Evolutionary conservation across 2,888 invertebrate species (phyloP), one percentile per base, ranked within the genome.

Genomic region (Sarcophaga carnaria): DNA sequence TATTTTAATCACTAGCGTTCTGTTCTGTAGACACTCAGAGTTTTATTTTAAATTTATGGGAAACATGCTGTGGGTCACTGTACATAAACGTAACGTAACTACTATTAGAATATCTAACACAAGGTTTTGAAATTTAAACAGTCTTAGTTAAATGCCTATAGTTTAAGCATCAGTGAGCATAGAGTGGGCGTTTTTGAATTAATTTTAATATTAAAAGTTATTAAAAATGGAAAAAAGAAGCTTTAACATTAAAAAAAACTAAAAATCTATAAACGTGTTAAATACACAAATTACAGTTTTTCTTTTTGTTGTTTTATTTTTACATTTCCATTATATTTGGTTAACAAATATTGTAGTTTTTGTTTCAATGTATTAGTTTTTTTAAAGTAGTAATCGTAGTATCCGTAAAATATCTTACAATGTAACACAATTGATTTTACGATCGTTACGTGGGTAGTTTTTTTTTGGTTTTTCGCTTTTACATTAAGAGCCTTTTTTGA

Each of bases 171-270:
- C 75, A 80, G 70, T 84, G 17, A 76, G 12, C 49, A 70, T 27
- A 22, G 49, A 80, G 84, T 84, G 84, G 84, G 84, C 69, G 84
- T 80, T 80, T 62, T 80, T 59, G 27, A 69, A 83, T 82, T 82
- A 8, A n/a, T 47, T n/a, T 37, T 67, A 54, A 54, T 54, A 54
- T 12, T 54, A 14, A 49, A 49, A 49, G 14, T 4, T 14, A 49
- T 14, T 49, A 4, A 54, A 54, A 54, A 54, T 3, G 11, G 20
- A 54, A 74, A 66, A 83, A 49, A 80, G 83, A 83, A 75, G 83
- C 83, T 45, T 63, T 79, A 67, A n/a, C 75, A 80, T 66, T 75
- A 70, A 76, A 76, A 12, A 49, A 49, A 49, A 12, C 67, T 76
- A 75, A 66, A 79, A 80, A 76, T 66, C 80, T 76, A 62, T 62